Conservation (phyloP, 2,888 invertebrate genomes). For the Pachymerium ferrugineum region DNA sequence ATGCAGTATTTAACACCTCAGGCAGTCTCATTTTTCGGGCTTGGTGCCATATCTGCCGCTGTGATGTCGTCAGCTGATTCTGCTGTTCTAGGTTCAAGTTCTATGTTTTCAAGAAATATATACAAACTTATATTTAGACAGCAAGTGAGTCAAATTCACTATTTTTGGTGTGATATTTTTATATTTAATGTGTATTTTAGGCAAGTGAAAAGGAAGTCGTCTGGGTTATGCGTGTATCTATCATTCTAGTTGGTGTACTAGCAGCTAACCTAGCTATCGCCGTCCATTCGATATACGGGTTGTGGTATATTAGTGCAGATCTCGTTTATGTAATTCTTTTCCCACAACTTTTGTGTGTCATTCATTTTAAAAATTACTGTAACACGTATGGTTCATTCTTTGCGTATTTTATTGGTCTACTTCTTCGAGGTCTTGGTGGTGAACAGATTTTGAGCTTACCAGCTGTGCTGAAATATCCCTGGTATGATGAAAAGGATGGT, state of each 20-base stretch:
- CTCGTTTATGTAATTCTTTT: slow-evolving; percentile 97
- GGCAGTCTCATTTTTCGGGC: slow-evolving; percentile 92
- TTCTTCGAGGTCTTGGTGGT: slow-evolving; percentile 73
- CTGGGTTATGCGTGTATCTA: slow-evolving; percentile 79
- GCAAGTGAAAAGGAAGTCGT: slow-evolving; percentile 95
- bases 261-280: slow-evolving; percentile 94
- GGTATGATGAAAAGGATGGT: slow-evolving; percentile 54
- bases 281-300: slow-evolving; percentile 93
- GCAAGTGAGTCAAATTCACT: neutral
- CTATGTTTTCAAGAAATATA: slow-evolving; percentile 98
- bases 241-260: slow-evolving; percentile 83
- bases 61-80: slow-evolving; percentile 99
- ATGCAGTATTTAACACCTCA: slow-evolving; percentile 93
- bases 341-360: slow-evolving; percentile 95
- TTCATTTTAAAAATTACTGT: slow-evolving; percentile 86
- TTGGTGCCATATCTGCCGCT: slow-evolving; percentile 97
- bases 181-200: slow-evolving; percentile 45
- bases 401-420: slow-evolving; percentile 76
- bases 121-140: slow-evolving; percentile 69
- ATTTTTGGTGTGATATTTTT: neutral
- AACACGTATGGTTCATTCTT: slow-evolving; percentile 95
- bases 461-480: slow-evolving; percentile 76
- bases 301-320: slow-evolving; percentile 99
- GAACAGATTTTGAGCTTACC: slow-evolving; percentile 77
- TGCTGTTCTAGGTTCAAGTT: slow-evolving; percentile 93